phyloP scores from a whole-genome alignment of 2,113 vertebrate genomes.

The Epinephelus cyanopodus region DNA sequence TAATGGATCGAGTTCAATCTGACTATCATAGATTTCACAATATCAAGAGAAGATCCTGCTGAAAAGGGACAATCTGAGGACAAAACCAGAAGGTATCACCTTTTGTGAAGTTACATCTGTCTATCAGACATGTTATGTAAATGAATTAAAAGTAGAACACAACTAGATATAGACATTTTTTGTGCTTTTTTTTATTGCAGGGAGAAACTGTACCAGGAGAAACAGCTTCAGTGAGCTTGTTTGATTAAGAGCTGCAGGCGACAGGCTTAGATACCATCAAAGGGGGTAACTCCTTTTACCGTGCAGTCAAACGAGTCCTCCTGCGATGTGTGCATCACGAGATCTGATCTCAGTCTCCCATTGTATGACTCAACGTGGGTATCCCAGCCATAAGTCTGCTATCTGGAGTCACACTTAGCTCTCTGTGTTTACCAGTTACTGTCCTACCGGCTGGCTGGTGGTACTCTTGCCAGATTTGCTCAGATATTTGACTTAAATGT shows the following conservation, averaged over 20 bases:
- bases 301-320: neutral
- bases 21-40: too few species aligned
- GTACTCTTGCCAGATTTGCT: neutral
- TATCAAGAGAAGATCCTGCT: too few species aligned
- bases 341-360: neutral
- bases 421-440: neutral
- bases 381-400: neutral
- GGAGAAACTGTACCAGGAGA: neutral
- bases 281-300: neutral
- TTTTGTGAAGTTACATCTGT: too few species aligned
- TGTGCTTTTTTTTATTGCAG: neutral
- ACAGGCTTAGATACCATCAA: neutral
- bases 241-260: neutral
- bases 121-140: too few species aligned
- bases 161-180: too few species aligned
- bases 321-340: neutral
- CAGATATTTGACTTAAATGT: neutral
- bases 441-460: neutral
- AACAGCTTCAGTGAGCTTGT: neutral
- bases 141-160: neutral
- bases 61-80: too few species aligned
- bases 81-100: too few species aligned
- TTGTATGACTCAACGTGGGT: neutral
- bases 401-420: neutral
- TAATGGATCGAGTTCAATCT: too few species aligned